These are phyloP conservation scores for Linnaemya tessellans DNA, from an alignment of 2,888 invertebrate species.

Conservation along the genomic window DNA sequence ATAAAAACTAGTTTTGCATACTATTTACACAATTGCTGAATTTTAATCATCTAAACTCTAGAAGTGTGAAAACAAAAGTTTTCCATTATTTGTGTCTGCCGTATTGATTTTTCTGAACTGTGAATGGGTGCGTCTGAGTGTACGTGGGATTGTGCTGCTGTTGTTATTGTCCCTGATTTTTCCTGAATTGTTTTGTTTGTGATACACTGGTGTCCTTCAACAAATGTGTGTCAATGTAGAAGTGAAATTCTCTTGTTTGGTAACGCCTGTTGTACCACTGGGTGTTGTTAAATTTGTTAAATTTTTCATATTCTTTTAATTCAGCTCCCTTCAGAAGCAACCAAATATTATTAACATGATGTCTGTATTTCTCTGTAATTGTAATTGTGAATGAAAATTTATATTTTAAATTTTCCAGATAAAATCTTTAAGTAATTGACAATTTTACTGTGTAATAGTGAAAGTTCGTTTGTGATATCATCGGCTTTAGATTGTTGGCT, in stretches of 20 bases:
- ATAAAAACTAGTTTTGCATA: too few relatives aligned
- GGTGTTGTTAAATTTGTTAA: constrained; percentile 24
- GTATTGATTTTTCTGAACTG: constrained; percentile 11
- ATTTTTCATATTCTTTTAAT: constrained; percentile 20
- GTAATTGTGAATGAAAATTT: too few relatives aligned
- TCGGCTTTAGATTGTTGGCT: too few relatives aligned
- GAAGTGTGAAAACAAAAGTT: constrained; percentile 35
- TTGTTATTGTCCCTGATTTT: constrained; percentile 42
- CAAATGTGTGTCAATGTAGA: constrained; percentile 57
- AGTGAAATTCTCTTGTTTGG: constrained; percentile 20
- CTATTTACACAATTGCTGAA: too few relatives aligned
- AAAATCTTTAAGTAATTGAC: too few relatives aligned
- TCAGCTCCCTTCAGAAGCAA: background rate
- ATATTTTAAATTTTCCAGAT: too few relatives aligned
- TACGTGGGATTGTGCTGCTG: background rate
- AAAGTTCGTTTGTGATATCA: too few relatives aligned
- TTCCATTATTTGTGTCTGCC: constrained; percentile 15
- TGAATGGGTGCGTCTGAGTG: background rate
- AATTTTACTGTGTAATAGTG: too few relatives aligned
- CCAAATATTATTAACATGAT: background rate
- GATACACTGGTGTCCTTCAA: constrained; percentile 4
- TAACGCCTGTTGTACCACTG: background rate
- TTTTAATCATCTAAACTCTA: constrained; percentile 6
- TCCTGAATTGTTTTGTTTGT: constrained; percentile 27
- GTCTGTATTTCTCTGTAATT: background rate